Conservation (phyloP, 2,888 invertebrate genomes). For the Perdita meconis region DNA sequence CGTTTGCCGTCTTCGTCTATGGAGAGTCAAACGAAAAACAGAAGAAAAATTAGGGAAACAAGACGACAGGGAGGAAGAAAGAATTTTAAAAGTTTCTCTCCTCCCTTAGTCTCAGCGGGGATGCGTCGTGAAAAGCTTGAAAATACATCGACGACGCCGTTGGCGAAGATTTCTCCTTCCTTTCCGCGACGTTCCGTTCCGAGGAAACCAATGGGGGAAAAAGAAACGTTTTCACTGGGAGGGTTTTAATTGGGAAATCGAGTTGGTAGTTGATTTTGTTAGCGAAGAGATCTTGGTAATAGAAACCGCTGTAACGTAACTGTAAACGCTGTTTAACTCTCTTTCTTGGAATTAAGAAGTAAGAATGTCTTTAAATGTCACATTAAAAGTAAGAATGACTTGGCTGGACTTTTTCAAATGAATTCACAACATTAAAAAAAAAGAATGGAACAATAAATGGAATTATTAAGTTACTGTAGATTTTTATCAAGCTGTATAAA, state of each 20-base stretch:
- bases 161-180: slow-evolving; percentile 8
- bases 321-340: too few species aligned
- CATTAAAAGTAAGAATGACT: too few species aligned
- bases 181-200: slow-evolving; percentile 32
- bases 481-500: too few species aligned
- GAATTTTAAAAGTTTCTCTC: slow-evolving; percentile 1
- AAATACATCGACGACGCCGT: slow-evolving; percentile 22
- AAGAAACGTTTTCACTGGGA: slow-evolving; percentile 8
- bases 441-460: too few species aligned
- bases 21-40: slow-evolving; percentile 15
- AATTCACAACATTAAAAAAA: too few species aligned
- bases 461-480: too few species aligned
- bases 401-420: too few species aligned
- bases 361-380: too few species aligned
- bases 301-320: too few species aligned
- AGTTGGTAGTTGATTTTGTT: background rate
- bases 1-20: slow-evolving; percentile 26
- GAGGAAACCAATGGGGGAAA: background rate
- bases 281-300: too few species aligned
- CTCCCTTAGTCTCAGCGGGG: slow-evolving; percentile 7
- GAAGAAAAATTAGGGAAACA: background rate
- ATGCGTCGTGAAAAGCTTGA: slow-evolving; percentile 19
- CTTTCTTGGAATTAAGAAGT: too few species aligned
- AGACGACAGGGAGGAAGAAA: background rate
- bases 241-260: slow-evolving; percentile 35